A percentile compares a stretch with the other conserved stretches of the same genome.
phyloP scores from a whole-genome alignment of 2,888 invertebrate species.

The Rotaria magnacalcarata region DNA sequence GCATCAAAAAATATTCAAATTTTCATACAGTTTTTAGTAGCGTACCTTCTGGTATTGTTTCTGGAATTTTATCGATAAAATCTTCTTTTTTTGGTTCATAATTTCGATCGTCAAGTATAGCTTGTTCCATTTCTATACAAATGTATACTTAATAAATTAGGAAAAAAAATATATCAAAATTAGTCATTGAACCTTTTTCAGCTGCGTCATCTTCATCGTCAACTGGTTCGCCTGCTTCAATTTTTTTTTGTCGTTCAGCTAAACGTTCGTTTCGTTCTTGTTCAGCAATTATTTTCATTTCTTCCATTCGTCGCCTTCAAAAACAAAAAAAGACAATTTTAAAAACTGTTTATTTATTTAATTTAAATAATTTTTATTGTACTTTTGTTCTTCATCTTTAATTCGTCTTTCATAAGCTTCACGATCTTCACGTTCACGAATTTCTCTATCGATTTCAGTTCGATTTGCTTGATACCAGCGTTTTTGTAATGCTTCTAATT shows the following conservation, averaged over 20 bases:
- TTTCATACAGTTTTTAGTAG: no score
- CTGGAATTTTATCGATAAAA: conserved; percentile 16
- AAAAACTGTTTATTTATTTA: conserved; percentile 48
- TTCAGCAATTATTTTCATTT: conserved; percentile 49
- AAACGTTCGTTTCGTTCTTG: conserved; percentile 50
- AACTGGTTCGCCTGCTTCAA: conserved; percentile 51
- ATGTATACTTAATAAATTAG: not conserved
- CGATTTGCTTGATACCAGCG: conserved; percentile 54
- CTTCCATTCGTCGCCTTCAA: conserved; percentile 49
- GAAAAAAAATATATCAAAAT: no score
- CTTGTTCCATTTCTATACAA: conserved; percentile 19
- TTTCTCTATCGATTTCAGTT: conserved; percentile 51
- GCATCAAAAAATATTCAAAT: no score
- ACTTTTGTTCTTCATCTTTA: conserved; percentile 53
- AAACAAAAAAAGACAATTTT: conserved; percentile 42
- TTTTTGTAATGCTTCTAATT: conserved; percentile 51
- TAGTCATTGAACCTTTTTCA: conserved; percentile 20
- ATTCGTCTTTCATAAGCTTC: conserved; percentile 49
- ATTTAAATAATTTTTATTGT: conserved; percentile 33
- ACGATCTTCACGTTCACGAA: conserved; percentile 50
- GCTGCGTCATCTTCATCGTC: conserved; percentile 36
- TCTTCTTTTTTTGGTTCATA: conserved; percentile 34
- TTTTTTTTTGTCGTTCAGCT: conserved; percentile 46
- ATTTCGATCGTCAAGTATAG: conserved; percentile 10
- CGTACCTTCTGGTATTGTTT: conserved; percentile 34